Conservation (phyloP, 1,140 invertebrate species). For the Gerris buenoi region DNA sequence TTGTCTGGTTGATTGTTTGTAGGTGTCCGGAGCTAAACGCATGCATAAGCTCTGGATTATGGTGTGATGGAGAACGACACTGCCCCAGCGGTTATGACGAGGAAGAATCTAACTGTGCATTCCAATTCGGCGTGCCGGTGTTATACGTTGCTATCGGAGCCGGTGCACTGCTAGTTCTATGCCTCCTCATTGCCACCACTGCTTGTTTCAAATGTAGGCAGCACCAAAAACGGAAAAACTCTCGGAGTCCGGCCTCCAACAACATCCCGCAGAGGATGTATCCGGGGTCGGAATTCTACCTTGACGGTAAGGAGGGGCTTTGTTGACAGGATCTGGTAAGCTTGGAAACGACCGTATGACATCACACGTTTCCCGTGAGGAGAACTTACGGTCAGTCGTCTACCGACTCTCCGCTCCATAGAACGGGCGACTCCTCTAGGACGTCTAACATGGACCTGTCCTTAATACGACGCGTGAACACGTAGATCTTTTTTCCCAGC, state of each 20-base stretch:
- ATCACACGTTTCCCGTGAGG: constrained; percentile 12
- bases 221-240: constrained; percentile 34
- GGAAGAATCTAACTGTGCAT: constrained; percentile 51
- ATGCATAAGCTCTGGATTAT: constrained; percentile 51
- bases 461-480: not conserved
- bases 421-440: constrained; percentile 8
- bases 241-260: constrained; percentile 20
- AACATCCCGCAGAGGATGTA: constrained; percentile 23
- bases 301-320: constrained; percentile 50
- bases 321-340: constrained; percentile 50
- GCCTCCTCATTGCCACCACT: constrained; percentile 39
- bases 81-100: constrained; percentile 62
- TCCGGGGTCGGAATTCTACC: constrained; percentile 35
- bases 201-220: constrained; percentile 46
- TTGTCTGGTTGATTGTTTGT: too few species aligned
- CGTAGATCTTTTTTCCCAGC: not conserved
- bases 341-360: constrained; percentile 46
- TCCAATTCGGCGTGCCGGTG: constrained; percentile 46
- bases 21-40: constrained; percentile 76
- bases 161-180: constrained; percentile 36
- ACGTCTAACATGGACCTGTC: not conserved
- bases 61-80: constrained; percentile 54
- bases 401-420: too few species aligned
- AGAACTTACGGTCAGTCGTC: constrained; percentile 6
- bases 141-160: constrained; percentile 45